A percentile compares a stretch with the other conserved stretches of the same genome.
phyloP scores from a whole-genome alignment of 1,140 invertebrate species.

The Zaprionus kolodkinae region DNA sequence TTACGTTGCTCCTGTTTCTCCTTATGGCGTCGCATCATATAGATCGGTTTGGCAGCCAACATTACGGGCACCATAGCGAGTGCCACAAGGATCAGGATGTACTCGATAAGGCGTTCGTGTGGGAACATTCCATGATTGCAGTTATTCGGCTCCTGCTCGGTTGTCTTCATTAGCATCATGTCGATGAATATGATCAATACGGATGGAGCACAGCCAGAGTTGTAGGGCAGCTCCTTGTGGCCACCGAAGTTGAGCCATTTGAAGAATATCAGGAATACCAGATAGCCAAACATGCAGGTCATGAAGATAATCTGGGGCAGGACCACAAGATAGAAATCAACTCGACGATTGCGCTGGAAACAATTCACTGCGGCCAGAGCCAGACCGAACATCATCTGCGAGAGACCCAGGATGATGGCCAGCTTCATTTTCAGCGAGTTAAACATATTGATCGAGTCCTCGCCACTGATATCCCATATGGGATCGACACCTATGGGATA shows the following conservation, averaged over 20 bases:
- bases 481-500: slow-evolving; percentile 87
- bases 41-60: slow-evolving; percentile 92
- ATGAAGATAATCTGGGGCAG: slow-evolving; percentile 97
- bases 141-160: slow-evolving; percentile 84
- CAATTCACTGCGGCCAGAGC: slow-evolving; percentile 95
- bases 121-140: slow-evolving; percentile 87
- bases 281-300: slow-evolving; percentile 94
- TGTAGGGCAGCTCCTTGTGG: slow-evolving; percentile 90
- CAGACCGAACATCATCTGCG: slow-evolving; percentile 98
- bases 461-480: slow-evolving; percentile 93
- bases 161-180: slow-evolving; percentile 88
- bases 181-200: slow-evolving; percentile 92
- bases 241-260: slow-evolving; percentile 98
- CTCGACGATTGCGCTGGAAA: slow-evolving; percentile 90
- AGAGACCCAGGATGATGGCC: slow-evolving; percentile 97
- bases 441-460: slow-evolving; percentile 97
- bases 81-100: slow-evolving; percentile 87
- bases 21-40: slow-evolving; percentile 76
- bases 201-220: slow-evolving; percentile 88
- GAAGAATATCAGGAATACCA: slow-evolving; percentile 94
- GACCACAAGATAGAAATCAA: slow-evolving; percentile 95
- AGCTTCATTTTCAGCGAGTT: slow-evolving; percentile 99
- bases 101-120: slow-evolving; percentile 88
- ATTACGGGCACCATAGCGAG: slow-evolving; percentile 91
- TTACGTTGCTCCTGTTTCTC: background rate